Percentiles rank a stretch among this genome's conserved stretches.
phyloP scores from a whole-genome alignment of 2,797 vertebrate genomes.

The Phrynocephalus vlangalii region DNA sequence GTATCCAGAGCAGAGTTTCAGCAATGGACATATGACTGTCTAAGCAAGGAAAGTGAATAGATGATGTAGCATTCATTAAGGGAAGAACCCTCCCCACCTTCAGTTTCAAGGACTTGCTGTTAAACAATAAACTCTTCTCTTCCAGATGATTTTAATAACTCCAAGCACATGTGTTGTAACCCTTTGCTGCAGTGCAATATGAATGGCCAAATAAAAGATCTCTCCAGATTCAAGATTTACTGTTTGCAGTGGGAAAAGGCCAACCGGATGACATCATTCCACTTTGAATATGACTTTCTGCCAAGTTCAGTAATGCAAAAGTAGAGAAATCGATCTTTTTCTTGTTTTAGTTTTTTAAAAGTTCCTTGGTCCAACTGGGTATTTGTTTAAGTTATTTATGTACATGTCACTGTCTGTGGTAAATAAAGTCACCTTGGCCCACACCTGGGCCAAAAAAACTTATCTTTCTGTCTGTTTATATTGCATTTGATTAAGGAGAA shows the following conservation, averaged over 20 bases:
- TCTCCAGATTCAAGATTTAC: slow-evolving; percentile 85
- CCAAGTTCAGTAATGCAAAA: slow-evolving; percentile 80
- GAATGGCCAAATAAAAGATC: slow-evolving; percentile 84
- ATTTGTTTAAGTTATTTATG: slow-evolving; percentile 72
- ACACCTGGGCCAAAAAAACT: slow-evolving; percentile 55
- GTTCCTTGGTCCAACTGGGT: slow-evolving; percentile 63
- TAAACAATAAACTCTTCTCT: slow-evolving; percentile 73
- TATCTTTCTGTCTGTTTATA: slow-evolving; percentile 57
- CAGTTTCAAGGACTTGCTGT: slow-evolving; percentile 64
- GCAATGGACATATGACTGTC: neutral
- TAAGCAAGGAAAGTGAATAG: slow-evolving; percentile 48
- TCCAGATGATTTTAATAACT: slow-evolving; percentile 84
- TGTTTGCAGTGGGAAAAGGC: slow-evolving; percentile 81
- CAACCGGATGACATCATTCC: slow-evolving; percentile 87
- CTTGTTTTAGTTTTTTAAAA: slow-evolving; percentile 61
- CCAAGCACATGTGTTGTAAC: slow-evolving; percentile 81
- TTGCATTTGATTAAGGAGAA: slow-evolving; percentile 59
- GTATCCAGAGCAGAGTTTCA: slow-evolving; percentile 5
- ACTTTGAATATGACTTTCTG: slow-evolving; percentile 76
- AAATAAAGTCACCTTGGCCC: slow-evolving; percentile 66
- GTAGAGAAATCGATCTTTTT: slow-evolving; percentile 79
- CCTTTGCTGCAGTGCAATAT: slow-evolving; percentile 81
- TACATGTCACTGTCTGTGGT: slow-evolving; percentile 58
- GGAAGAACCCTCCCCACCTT: slow-evolving; percentile 57
- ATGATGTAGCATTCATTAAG: slow-evolving; percentile 68